These are phyloP conservation scores for Alligator mississippiensis DNA, from an alignment of 2,113 vertebrate species.

Conservation along the genomic window DNA sequence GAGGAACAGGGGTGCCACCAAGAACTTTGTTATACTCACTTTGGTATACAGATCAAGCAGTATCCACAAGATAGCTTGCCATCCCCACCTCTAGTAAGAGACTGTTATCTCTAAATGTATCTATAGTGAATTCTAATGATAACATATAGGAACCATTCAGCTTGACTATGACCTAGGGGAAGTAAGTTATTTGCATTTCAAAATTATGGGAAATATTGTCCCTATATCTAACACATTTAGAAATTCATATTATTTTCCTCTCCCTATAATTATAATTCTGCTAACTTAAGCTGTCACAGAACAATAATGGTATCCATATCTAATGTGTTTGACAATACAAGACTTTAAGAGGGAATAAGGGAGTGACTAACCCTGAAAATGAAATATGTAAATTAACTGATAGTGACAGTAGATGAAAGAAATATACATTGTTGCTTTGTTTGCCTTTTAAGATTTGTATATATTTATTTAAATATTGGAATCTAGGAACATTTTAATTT, in stretches of 20 bases:
- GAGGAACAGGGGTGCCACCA: not conserved
- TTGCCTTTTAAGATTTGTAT: not conserved
- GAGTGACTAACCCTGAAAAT: not conserved
- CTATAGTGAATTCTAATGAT: constrained; percentile 3
- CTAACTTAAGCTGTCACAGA: constrained; percentile 14
- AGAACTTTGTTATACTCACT: not conserved
- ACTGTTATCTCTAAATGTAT: constrained; percentile 2
- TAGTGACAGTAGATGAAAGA: not conserved
- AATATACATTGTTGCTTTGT: not conserved
- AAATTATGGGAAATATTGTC: not conserved
- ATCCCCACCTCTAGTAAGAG: not conserved
- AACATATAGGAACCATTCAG: constrained; percentile 20
- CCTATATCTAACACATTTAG: not conserved
- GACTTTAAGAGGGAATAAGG: not conserved
- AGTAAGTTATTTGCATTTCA: constrained; percentile 17
- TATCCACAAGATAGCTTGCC: not conserved
- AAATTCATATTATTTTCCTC: constrained; percentile 8
- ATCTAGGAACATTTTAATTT: not conserved
- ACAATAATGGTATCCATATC: not conserved
- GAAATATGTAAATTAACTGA: not conserved
- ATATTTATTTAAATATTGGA: not conserved
- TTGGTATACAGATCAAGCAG: not conserved
- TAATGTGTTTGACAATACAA: not conserved
- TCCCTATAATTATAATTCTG: not conserved
- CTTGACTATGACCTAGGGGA: constrained; percentile 29